Conservation (phyloP, 2,113 vertebrate species). For the Notarius lentiginosus region DNA sequence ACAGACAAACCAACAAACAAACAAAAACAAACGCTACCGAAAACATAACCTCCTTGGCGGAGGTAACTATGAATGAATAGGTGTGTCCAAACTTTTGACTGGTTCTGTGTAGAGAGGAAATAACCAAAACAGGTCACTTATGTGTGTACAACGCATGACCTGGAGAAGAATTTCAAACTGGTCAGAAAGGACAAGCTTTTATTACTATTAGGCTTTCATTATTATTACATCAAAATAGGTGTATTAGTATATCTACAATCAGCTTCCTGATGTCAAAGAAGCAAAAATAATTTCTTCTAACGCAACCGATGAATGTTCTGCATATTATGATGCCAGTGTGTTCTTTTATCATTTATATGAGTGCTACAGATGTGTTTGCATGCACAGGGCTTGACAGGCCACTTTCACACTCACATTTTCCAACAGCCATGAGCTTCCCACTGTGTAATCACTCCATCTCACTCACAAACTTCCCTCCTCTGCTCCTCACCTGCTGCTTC, state of each 20-base stretch:
- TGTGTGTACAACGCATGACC: too few species aligned
- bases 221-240: not conserved
- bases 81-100: too few species aligned
- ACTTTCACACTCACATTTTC: constrained; percentile 20
- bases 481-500: constrained; percentile 33
- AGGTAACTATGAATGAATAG: too few species aligned
- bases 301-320: not conserved
- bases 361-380: constrained; percentile 8
- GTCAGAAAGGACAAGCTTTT: too few species aligned
- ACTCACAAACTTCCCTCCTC: constrained; percentile 22
- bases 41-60: too few species aligned
- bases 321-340: not conserved
- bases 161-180: too few species aligned
- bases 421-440: constrained; percentile 34
- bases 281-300: constrained; percentile 1
- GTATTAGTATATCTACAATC: constrained; percentile 3
- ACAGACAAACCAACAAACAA: too few species aligned
- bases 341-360: constrained; percentile 30
- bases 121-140: too few species aligned
- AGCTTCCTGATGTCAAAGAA: constrained; percentile 18
- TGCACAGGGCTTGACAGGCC: constrained; percentile 18
- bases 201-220: not conserved
- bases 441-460: constrained; percentile 38
- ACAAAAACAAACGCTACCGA: too few species aligned
- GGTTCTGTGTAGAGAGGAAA: too few species aligned